Percentiles rank a stretch among this genome's conserved stretches.
Conservation (phyloP, 2,113 vertebrate genomes). For the Antechinus stuartii region DNA sequence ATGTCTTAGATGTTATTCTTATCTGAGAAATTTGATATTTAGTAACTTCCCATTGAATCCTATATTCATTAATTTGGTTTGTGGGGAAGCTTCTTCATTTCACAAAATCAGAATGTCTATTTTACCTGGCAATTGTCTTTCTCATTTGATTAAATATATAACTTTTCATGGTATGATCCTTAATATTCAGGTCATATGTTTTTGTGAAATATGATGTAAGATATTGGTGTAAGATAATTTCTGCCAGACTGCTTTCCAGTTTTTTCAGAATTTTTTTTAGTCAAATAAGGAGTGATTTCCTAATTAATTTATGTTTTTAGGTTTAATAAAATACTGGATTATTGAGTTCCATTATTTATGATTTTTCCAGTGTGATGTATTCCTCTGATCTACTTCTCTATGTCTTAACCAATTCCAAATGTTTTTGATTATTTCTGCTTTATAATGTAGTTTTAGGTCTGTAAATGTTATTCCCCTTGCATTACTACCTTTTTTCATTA, state of each 20-base stretch:
- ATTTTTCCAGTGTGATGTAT: background rate
- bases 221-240: background rate
- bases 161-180: background rate
- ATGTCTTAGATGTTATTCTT: background rate
- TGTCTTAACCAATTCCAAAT: background rate
- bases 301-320: background rate
- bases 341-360: background rate
- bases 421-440: background rate
- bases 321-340: background rate
- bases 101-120: background rate
- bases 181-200: background rate
- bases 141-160: background rate
- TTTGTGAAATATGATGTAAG: background rate
- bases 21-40: background rate
- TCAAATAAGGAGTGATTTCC: background rate
- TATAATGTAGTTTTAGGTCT: background rate
- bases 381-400: background rate
- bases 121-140: background rate
- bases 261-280: background rate
- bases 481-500: background rate
- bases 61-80: background rate
- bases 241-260: background rate
- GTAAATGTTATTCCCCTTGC: background rate
- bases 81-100: background rate
- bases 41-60: background rate